Evolutionary conservation across 2,888 invertebrate genomes (phyloP), one percentile per base, ranked within the genome.

Genomic region (Podabrus alpinus): DNA sequence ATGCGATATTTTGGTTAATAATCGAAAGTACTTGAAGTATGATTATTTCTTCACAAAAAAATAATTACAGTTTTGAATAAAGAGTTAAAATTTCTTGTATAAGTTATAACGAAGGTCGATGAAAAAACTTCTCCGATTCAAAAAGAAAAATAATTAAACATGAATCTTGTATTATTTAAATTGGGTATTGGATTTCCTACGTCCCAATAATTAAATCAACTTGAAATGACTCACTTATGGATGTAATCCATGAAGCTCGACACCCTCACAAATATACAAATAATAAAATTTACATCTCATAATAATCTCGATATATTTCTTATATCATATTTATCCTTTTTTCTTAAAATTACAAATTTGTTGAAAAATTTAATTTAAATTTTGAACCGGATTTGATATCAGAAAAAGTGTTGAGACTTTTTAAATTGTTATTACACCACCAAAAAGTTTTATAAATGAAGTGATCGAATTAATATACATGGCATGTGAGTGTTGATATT

Each of bases 201-300:
- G n/a, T n/a, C 17, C 25, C 17, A 66, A 79, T 83, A 82, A 83
- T 83, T 80, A 72, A 82, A 82, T 83, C 79, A 82, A 74, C 77
- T 62, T 75, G 73, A 80, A 78, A 80, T 81, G 81, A 79, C 78
- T 83, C 81, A 82, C 78, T 81, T 82, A 77, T 69, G 5, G 75
- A 78, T 83, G 81, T 83, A 83, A 83, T 83, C 83, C 79, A 80
- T 78, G 79, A 77, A 81, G 81, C 83, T 79, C 81, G 80, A 81
- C 83, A 79, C 84, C 84, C 83, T 78, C 74, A 45, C 45, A 45
- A 45, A n/a, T n/a, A n/a, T 10, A 45, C n/a, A n/a, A 45, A n/a
- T 9, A 45, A 45, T 45, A 45, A 45, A 45, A 45, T n/a, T n/a
- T 45, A 45, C n/a, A 45, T 45, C 45, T n/a, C 45, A 45, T 29